A percentile compares a stretch with the other conserved stretches of the same genome.
These are phyloP conservation scores for Glossosoma conforme DNA, from an alignment of 1,140 invertebrate genomes.

Conservation along the genomic window DNA sequence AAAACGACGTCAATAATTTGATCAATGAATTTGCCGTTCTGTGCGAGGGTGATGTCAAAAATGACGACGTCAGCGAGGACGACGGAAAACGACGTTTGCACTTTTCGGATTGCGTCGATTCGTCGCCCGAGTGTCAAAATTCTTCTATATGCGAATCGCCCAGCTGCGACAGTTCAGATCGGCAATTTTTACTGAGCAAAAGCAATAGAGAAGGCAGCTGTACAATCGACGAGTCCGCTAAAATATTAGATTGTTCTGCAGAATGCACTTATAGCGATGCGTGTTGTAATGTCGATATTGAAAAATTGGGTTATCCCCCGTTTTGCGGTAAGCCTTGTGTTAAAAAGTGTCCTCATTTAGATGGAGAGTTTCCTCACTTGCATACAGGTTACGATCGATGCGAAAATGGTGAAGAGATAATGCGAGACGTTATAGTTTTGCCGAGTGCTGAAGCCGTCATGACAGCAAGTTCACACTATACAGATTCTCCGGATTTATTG, in stretches of 20 bases:
- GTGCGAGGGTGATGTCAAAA: background rate
- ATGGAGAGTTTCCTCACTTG: slow-evolving; percentile 28
- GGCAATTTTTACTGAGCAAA: no score
- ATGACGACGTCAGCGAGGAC: no score
- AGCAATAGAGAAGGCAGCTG: no score
- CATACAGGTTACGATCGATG: slow-evolving; percentile 29
- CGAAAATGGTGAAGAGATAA: slow-evolving; percentile 33
- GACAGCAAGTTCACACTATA: slow-evolving; percentile 26
- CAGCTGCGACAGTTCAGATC: no score
- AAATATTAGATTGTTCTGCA: no score
- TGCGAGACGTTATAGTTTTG: slow-evolving; percentile 46
- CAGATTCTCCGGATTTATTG: slow-evolving; percentile 13
- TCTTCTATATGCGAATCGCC: background rate
- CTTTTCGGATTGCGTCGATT: slow-evolving; percentile 10
- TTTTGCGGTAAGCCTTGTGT: slow-evolving; percentile 23
- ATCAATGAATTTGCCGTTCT: slow-evolving; percentile 6
- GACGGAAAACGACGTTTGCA: slow-evolving; percentile 4
- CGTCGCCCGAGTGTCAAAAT: slow-evolving; percentile 1
- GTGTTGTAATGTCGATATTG: slow-evolving; percentile 37
- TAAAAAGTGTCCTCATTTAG: slow-evolving; percentile 32
- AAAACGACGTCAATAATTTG: slow-evolving; percentile 12
- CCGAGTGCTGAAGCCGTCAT: slow-evolving; percentile 46
- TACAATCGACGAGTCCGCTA: no score
- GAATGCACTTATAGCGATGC: no score
- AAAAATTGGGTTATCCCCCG: slow-evolving; percentile 30